Evolutionary conservation across 2,113 vertebrate species (phyloP), one percentile per base, ranked within the genome.

Genomic region (Tringa solitaria): DNA sequence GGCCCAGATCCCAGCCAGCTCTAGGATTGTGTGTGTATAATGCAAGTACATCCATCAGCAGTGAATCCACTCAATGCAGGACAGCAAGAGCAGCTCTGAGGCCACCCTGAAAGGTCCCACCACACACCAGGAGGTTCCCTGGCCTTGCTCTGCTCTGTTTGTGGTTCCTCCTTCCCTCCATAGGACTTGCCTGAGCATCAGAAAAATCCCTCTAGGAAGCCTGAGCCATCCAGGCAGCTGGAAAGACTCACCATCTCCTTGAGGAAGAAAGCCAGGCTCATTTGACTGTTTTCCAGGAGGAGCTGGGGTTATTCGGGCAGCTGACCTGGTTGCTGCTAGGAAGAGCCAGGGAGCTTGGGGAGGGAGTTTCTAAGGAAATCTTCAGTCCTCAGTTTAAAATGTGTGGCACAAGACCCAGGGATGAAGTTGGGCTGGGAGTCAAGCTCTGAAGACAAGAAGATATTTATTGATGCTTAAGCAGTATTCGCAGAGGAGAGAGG

Each of bases 351-450:
- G 28, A 54, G 10, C 53, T 19, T 43, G 65, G 43, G 27, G 48
- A 84, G 14, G 33, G 32, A 30, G 7, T 70, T 94, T 84, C 45
- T 85, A 46, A 69, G 41, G 89, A 85, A 96, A 82, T 82, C 10
- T 9, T 94, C 28, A 72, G 43, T 26, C 37, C 70, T 91, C 35
- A 24, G 26, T 74, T 87, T 89, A 51, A 87, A 65, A 89, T 10
- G 2, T 17, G 65, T 68, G 70, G 59, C 6, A 8, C 26, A 50
- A 54, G 76, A 74, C 17, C 19, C 32, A 79, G 59, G 57, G 56
- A 67, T 51, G 59, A 83, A 84, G 17, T 20, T 72, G 53, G 33
- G 54, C 33, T 77, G 16, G 30, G 23, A 67, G 53, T 90, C n/a
- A 56, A 69, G 33, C 68, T 24, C 59, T 74, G 67, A 72, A 85